Base-by-base conservation (phyloP, 1,140 invertebrate genomes). In the Uloborus diversus region DNA sequence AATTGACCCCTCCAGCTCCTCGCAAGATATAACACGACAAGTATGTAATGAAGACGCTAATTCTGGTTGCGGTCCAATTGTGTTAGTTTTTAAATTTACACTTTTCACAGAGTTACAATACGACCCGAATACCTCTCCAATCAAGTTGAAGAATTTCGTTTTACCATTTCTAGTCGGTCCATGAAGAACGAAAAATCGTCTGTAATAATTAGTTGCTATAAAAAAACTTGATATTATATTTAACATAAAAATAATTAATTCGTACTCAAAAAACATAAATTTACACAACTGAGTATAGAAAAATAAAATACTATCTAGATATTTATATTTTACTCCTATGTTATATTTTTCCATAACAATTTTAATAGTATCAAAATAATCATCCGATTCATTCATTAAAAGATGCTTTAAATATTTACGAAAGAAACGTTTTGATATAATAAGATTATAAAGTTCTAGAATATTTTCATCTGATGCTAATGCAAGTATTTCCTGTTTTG, bases 141-240 rank as follows among this genome's bases (percentile, higher is more conserved):
- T n/a, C 64, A 68, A 49, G 47, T 68, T 47, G 51, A 68, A 68
- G 32, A 68, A 68, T 32, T 68, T 68, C n/a, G 64, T 49, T 51
- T 68, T 68, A 20, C 64, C 64, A n/a, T 68, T 68, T 30, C 64
- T 47, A n/a, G 64, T 68, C 17, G 51, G 3, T 28, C 64, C 64
- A 28, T 68, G 64, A 20, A 68, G 30, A 17, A 68, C 51, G 23
- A 28, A 68, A 68, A 68, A 68, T 20, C 51, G 37, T 51, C 64
- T 13, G 7, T 9, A 47, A 68, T 68, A 68, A 30, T 68, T 68
- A 4, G 64, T 68, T 9, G 37, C 27, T 23, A 68, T 68, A 20
- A 68, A 27, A n/a, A 51, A 5, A 68, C 64, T 68, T 4, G 64
- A 47, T 30, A 68, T 27, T 49, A 68, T 30, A 47, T 68, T 47